Base-by-base conservation (phyloP, 1,140 invertebrate species). In the Tetramorium simillimum region DNA sequence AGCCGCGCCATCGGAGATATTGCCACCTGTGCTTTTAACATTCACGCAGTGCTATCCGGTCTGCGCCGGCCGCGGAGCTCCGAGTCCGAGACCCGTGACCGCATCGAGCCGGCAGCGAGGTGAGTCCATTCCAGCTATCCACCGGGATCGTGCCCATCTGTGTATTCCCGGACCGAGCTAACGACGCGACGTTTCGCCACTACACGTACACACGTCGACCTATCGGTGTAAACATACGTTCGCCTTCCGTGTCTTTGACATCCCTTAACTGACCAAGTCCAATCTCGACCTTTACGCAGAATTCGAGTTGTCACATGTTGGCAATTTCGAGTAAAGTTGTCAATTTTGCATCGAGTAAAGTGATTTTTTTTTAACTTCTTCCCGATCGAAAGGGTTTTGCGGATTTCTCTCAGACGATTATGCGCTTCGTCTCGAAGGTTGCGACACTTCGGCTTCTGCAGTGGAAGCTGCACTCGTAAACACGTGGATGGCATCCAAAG, bases 1-100 rank as follows among this genome's bases (percentile, higher is more conserved):
- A 93, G 92, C 93, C 86, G 90, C 91, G 89, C 92, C 89, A 91
- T 87, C 85, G 78, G 85, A 88, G 86, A 90, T 92, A 92, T 89
- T 89, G 80, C 65, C 88, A 89, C 85, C 70, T 91, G 92, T 91
- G 90, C 65, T 53, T 81, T 53, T 81, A 46, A 77, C 58, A 88
- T 80, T 58, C 75, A 86, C 67, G 85, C 65, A 70, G 87, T 75
- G 73, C 70, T 21, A 14, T 56, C 58, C 65, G 67, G 72, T 56
- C 82, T 76, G 77, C 62, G 7, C 62, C 73, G 87, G 37, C 58
- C 56, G 85, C 60, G 60, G 46, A 33, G 51, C 40, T 53, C 53
- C 16, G 49, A 37, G 56, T 43, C 24, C 51, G 78, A 80, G 85
- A 51, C 76, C 60, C 69, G 65, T 65, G 58, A 73, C 63, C 58